Conservation (phyloP, 2,113 vertebrate genomes). For the Circaetus gallicus region DNA sequence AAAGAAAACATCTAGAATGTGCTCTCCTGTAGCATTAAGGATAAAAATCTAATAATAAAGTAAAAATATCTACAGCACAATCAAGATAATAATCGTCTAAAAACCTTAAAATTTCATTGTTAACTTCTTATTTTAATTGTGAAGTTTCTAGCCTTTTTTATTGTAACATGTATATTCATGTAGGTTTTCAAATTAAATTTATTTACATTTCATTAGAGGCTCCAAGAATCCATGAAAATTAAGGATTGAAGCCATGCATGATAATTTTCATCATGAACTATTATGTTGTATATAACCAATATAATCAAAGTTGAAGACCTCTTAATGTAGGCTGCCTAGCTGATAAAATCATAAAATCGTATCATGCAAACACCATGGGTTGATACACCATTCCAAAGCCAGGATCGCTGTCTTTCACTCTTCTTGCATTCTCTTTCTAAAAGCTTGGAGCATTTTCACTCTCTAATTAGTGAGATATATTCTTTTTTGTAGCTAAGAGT, state of each 20-base stretch:
- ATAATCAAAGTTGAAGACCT: not conserved
- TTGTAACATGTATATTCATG: not conserved
- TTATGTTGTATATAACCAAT: not conserved
- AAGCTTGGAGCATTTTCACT: constrained; percentile 27
- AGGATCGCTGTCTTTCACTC: not conserved
- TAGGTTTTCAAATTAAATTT: not conserved
- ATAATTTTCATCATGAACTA: not conserved
- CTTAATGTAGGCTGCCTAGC: not conserved
- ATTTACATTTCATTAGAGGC: not conserved
- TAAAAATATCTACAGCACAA: not conserved
- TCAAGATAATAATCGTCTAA: not conserved
- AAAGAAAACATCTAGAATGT: not conserved
- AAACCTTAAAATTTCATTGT: not conserved
- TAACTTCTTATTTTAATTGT: not conserved
- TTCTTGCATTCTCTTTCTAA: constrained; percentile 8
- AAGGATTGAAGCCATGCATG: not conserved
- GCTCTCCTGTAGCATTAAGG: not conserved
- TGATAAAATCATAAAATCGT: not conserved
- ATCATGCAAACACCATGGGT: not conserved
- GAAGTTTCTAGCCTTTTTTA: not conserved
- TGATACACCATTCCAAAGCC: not conserved
- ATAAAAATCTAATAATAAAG: not conserved
- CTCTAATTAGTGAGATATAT: constrained; percentile 58
- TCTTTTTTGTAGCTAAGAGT: constrained; percentile 51
- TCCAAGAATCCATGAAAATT: not conserved